Evolutionary conservation across 2,797 vertebrate genomes (phyloP).

Genomic region (Arnoldichthys spilopterus): DNA sequence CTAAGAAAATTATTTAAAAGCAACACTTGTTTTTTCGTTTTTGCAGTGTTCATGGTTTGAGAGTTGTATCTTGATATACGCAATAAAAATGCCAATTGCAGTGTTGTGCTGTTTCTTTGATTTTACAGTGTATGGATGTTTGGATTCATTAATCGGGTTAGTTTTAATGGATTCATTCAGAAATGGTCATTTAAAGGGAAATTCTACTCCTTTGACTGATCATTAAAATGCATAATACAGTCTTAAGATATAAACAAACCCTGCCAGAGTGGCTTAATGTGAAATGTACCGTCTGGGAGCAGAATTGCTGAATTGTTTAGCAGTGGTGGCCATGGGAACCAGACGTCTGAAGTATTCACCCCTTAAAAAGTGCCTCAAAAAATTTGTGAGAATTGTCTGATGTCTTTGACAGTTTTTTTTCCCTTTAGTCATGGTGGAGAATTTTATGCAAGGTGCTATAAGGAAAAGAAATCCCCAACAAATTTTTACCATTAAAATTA

Average conservation of each 20-base stretch:
- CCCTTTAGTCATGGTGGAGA: neutral
- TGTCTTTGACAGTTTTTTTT: neutral
- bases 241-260: neutral
- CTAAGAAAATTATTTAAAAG: constrained; percentile 33
- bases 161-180: neutral
- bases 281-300: neutral
- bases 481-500: too few species aligned
- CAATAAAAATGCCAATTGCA: constrained; percentile 53
- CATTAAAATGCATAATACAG: neutral
- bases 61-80: constrained; percentile 48
- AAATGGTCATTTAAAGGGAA: neutral
- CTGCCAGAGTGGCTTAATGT: neutral
- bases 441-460: neutral
- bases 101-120: neutral
- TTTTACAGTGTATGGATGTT: neutral
- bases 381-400: too few species aligned
- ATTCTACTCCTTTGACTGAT: too few species aligned
- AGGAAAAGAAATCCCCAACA: neutral
- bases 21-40: constrained; percentile 36
- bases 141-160: neutral
- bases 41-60: constrained; percentile 54
- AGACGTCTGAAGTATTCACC: neutral
- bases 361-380: too few species aligned
- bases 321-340: neutral
- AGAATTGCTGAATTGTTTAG: neutral